Evolutionary conservation across 2,888 invertebrate genomes (phyloP), one percentile per base, ranked within the genome.

Genomic region (Drosophila diplacantha): DNA sequence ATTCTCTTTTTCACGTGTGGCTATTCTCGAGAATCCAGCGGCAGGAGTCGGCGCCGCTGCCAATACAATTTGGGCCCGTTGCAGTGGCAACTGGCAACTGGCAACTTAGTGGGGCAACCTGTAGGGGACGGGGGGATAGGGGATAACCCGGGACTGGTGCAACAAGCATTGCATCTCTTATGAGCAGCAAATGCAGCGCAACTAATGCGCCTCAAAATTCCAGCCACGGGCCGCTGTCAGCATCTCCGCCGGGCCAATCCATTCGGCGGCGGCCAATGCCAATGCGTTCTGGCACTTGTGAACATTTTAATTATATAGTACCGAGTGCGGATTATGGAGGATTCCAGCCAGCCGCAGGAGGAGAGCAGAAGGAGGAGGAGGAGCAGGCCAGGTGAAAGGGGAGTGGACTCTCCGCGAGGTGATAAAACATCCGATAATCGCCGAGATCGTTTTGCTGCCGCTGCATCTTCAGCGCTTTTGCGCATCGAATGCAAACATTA

Each of bases 351-450:
- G 47, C 59, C 6, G 12, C 38, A 44, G 58, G 54, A 57, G 57
- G 32, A 29, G 35, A 29, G 35, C 24, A 24, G 24, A 24, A 24
- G 24, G 20, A 16, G 41, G 54, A 46, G 43, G 34, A 11, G 56
- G 26, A 14, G 16, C 16, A 14, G 34, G 24, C 16, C 20, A 37
- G 37, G 50, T 54, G 44, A 29, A 14, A 26, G 37, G 44, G 31
- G 50, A 49, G 52, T 22, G 55, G 31, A 11, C 46, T 44, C 44
- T 44, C 29, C 7, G 44, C 75, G 77, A 85, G 86, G 85, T 86
- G 86, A 86, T 85, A 85, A 84, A 85, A 81, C 84, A 80, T 75
- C 75, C 80, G 86, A 85, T 85, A 85, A 85, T 85, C 86, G 80
- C 81, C 75, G 74, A 85, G 80, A 81, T 81, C 81, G 84, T 85